These are phyloP conservation scores for Aphrocallistes beatrix DNA, from an alignment of 37 sponge, comb jelly and placozoan species.

Conservation along the genomic window DNA sequence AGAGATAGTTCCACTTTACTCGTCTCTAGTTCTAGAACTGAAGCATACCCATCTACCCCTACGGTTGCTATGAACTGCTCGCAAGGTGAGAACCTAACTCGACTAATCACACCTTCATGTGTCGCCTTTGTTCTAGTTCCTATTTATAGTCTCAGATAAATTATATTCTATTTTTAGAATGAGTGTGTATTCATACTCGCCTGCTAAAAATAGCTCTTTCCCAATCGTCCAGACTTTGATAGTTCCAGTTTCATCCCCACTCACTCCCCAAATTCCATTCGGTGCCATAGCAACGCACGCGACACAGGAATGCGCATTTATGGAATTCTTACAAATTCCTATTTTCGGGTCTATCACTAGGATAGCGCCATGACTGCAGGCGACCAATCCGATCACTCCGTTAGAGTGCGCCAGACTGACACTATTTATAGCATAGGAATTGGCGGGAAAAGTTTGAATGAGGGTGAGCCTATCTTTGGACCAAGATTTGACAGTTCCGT, in stretches of 20 bases:
- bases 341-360: background rate
- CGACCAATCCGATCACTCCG: background rate
- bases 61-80: background rate
- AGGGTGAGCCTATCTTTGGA: background rate
- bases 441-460: background rate
- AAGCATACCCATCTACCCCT: slow-evolving; percentile 9
- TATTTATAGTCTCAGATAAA: background rate
- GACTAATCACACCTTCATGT: background rate
- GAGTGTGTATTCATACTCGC: background rate
- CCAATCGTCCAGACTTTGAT: background rate
- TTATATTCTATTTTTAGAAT: background rate
- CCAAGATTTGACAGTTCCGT: slow-evolving; percentile 12
- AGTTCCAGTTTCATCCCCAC: slow-evolving; percentile 6
- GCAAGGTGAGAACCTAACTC: background rate
- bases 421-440: slow-evolving; percentile 11
- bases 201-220: background rate
- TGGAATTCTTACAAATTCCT: background rate
- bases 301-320: background rate
- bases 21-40: background rate
- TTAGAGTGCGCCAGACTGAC: background rate
- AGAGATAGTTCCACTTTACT: background rate
- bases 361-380: background rate
- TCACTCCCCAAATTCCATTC: slow-evolving; percentile 7
- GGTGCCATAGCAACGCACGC: background rate
- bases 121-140: background rate